Base-by-base conservation (phyloP, 2,888 invertebrate species). In the Dexiosoma caninum region DNA sequence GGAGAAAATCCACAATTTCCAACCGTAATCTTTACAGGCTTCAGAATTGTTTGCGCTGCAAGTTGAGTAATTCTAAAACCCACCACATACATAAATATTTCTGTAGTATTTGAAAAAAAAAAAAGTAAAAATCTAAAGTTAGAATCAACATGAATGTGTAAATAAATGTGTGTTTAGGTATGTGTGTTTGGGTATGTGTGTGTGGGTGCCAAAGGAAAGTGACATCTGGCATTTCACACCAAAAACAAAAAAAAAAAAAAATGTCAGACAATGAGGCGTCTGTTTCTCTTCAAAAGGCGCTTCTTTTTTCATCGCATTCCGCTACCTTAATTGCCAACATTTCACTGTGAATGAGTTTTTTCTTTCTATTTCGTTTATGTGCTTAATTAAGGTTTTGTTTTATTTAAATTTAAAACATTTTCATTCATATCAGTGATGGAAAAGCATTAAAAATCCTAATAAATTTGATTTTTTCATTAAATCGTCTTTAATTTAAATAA, bases 201-300 rank as follows among this genome's bases (percentile, higher is more conserved):
- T 59, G 77, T 64, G 77, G 70, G 77, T 71, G 77, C 77, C 32
- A 14, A 53, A 19, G 21, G 69, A 75, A 74, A 69, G 57, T 81
- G 69, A 74, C 81, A 81, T 81, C 81, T 81, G 81, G 81, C 67
- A 59, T 62, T 62, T 49, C 49, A 62, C 21, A n/a, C 4, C 23
- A 46, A 14, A 1, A 32, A 53, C 27, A 53, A 46, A 53, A 53
- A 37, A 53, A 46, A 53, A 42, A 19, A n/a, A 16, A 35, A 8
- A 12, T 19, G 21, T 53, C 62, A 81, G 81, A 81, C 77, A 71
- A 57, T 66, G 14, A 49, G 77, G 77, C 77, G 77, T 71, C 77
- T 71, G 59, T 35, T 64, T 49, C 44, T 46, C 53, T 51, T 67
- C 35, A 0, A 16, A 27, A 57, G 62, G 30, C 42, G 32, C 55